Conservation (phyloP, 2,888 invertebrate genomes). For the Melanotus villosus region DNA sequence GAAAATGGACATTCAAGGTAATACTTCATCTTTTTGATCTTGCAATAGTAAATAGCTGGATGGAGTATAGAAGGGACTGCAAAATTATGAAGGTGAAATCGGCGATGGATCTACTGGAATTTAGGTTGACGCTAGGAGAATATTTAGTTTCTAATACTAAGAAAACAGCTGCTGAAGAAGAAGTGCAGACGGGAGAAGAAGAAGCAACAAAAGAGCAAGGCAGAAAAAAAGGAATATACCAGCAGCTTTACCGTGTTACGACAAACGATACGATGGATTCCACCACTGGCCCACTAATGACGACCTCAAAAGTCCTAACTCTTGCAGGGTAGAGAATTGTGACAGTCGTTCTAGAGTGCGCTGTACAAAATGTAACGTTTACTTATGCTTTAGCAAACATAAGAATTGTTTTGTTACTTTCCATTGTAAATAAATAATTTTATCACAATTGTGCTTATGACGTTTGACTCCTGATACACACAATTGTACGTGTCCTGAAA, state of each 20-base stretch:
- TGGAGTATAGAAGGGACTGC: not conserved
- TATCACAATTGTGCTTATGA: too few species aligned
- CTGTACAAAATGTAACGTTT: not conserved
- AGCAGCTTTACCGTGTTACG: not conserved
- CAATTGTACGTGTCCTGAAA: too few species aligned
- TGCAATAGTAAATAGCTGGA: not conserved
- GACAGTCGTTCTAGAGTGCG: not conserved
- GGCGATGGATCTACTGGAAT: not conserved
- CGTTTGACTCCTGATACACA: too few species aligned
- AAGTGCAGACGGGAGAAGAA: too few species aligned
- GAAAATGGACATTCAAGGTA: constrained; percentile 1
- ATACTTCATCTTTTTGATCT: not conserved
- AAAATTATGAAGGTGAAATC: not conserved
- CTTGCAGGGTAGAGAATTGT: not conserved
- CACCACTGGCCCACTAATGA: not conserved
- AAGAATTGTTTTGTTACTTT: not conserved
- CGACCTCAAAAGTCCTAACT: not conserved
- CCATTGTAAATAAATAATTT: not conserved
- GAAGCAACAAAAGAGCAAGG: not conserved
- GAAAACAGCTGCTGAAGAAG: not conserved
- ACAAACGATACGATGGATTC: not conserved
- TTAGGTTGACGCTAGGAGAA: not conserved
- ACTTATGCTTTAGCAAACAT: not conserved
- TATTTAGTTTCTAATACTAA: not conserved
- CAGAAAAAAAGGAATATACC: not conserved